phyloP scores from a whole-genome alignment of 2,113 vertebrate species.

The Lepus europaeus region DNA sequence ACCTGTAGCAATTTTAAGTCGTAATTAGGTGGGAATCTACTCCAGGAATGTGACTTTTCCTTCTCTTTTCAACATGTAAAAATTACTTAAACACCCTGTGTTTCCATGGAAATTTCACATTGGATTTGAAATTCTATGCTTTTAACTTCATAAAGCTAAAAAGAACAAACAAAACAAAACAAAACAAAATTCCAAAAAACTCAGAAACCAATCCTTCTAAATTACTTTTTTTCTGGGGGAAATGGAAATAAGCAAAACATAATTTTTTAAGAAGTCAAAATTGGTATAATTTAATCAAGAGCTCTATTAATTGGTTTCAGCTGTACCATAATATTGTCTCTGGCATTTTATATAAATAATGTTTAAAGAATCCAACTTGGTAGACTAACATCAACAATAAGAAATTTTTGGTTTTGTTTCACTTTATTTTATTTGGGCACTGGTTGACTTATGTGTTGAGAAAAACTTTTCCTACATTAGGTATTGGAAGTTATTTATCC shows the following conservation, averaged over 20 bases:
- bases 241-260: slow-evolving; percentile 92
- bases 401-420: slow-evolving; percentile 72
- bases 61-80: slow-evolving; percentile 50
- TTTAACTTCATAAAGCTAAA: slow-evolving; percentile 50
- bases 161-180: not conserved
- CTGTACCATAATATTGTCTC: slow-evolving; percentile 86
- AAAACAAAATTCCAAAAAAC: not conserved
- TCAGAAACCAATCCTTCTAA: slow-evolving; percentile 75
- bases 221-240: slow-evolving; percentile 76
- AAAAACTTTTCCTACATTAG: slow-evolving; percentile 58
- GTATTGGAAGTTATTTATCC: slow-evolving; percentile 79
- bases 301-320: slow-evolving; percentile 85
- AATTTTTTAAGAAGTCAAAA: slow-evolving; percentile 89
- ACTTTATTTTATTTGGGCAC: slow-evolving; percentile 78
- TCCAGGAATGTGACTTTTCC: slow-evolving; percentile 36
- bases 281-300: slow-evolving; percentile 76
- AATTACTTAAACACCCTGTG: slow-evolving; percentile 13
- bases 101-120: slow-evolving; percentile 20
- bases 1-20: slow-evolving; percentile 32
- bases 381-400: slow-evolving; percentile 77
- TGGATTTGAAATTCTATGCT: slow-evolving; percentile 52
- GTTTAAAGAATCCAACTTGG: slow-evolving; percentile 63
- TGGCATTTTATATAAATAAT: slow-evolving; percentile 73
- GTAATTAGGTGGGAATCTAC: not conserved
- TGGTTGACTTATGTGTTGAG: slow-evolving; percentile 74